Evolutionary conservation across 2,113 vertebrate species (phyloP).

Genomic region (Mola mola): DNA sequence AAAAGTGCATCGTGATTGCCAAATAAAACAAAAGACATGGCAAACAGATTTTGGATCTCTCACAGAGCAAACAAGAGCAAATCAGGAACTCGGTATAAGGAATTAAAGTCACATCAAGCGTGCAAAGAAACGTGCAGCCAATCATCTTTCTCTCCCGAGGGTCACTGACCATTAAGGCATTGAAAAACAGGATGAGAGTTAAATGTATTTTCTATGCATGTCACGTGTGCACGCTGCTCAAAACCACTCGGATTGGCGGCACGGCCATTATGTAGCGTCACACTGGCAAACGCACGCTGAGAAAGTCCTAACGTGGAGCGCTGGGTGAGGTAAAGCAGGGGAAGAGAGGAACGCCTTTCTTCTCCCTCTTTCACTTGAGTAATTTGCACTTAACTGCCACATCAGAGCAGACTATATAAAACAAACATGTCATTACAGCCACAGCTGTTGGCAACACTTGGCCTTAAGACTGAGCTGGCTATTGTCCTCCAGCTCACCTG

Average conservation of each 20-base stretch:
- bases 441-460: slow-evolving; percentile 67
- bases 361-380: slow-evolving; percentile 62
- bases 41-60: slow-evolving; percentile 51
- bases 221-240: slow-evolving; percentile 14
- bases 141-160: slow-evolving; percentile 11
- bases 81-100: slow-evolving; percentile 32
- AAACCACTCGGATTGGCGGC: slow-evolving; percentile 20
- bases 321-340: slow-evolving; percentile 7
- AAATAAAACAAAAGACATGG: slow-evolving; percentile 51
- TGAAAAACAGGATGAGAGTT: slow-evolving; percentile 37
- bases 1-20: slow-evolving; percentile 44
- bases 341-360: slow-evolving; percentile 18
- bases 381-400: slow-evolving; percentile 82
- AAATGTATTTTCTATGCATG: slow-evolving; percentile 10
- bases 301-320: slow-evolving; percentile 11
- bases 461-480: slow-evolving; percentile 65
- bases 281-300: slow-evolving; percentile 19
- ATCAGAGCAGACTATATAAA: slow-evolving; percentile 75
- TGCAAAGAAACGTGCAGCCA: slow-evolving; percentile 30
- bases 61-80: slow-evolving; percentile 57
- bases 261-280: slow-evolving; percentile 30
- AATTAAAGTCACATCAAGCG: slow-evolving; percentile 23
- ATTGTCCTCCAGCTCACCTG: slow-evolving; percentile 66
- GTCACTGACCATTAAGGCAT: slow-evolving; percentile 31
- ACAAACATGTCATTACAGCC: slow-evolving; percentile 76